phyloP scores from a whole-genome alignment of 2,888 invertebrate species.

The Mythimna loreyi region DNA sequence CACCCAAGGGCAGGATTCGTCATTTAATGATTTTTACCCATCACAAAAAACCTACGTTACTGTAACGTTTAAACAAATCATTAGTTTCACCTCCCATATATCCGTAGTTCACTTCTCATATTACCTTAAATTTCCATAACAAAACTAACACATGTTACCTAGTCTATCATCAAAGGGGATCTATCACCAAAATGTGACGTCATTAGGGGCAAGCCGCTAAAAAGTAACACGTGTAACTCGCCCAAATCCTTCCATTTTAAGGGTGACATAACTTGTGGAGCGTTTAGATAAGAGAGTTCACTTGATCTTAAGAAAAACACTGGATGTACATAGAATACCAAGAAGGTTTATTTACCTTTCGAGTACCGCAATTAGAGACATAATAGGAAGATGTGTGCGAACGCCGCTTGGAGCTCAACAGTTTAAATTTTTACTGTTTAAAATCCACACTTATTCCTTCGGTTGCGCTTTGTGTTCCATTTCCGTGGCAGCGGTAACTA shows the following conservation, averaged over 20 bases:
- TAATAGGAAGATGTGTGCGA: no score
- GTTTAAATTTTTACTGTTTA: no score
- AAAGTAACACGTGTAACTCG: conserved; percentile 69
- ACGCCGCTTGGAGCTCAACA: no score
- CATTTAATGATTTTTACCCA: no score
- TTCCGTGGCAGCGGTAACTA: no score
- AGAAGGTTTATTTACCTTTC: no score
- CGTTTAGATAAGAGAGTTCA: conserved; percentile 56
- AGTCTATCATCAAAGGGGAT: conserved; percentile 59
- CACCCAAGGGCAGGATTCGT: no score
- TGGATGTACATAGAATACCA: neutral
- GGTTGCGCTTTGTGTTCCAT: no score
- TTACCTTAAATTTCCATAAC: neutral
- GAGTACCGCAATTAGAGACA: no score
- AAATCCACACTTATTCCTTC: no score
- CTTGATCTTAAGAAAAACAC: conserved; percentile 17
- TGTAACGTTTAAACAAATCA: neutral
- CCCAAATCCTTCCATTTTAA: conserved; percentile 70
- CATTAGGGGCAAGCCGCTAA: conserved; percentile 66
- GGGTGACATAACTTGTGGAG: conserved; percentile 61
- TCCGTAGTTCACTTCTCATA: neutral
- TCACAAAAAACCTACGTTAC: no score
- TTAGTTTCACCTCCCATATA: neutral
- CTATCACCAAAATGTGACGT: conserved; percentile 52
- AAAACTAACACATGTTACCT: neutral